Conservation (phyloP, 1,140 invertebrate genomes). For the Nasonia giraulti region DNA sequence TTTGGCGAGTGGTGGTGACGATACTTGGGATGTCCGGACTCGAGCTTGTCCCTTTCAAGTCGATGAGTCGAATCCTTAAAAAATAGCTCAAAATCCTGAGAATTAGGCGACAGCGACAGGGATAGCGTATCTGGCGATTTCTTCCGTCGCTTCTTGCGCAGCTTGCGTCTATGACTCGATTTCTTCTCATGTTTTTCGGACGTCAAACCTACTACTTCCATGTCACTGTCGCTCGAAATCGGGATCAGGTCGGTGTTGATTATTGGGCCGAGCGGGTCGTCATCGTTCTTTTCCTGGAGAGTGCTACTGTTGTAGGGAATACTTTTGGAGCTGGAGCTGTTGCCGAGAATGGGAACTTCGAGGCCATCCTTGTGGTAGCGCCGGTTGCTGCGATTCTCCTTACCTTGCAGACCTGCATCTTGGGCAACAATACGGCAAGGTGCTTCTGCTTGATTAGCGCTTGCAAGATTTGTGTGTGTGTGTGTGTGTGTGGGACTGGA, state of each 20-base stretch:
- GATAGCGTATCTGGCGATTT: constrained; percentile 23
- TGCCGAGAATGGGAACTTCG: background rate
- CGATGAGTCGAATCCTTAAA: constrained; percentile 40
- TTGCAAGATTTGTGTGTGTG: background rate
- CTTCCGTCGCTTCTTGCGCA: constrained; percentile 37
- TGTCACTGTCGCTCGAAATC: constrained; percentile 72
- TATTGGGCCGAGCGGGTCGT: background rate
- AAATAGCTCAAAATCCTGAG: background rate
- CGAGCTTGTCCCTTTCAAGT: constrained; percentile 13
- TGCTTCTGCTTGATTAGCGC: constrained; percentile 61
- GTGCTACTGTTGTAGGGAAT: constrained; percentile 56
- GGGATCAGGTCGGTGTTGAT: constrained; percentile 61
- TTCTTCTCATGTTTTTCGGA: constrained; percentile 60
- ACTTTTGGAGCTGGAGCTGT: background rate
- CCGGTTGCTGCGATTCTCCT: constrained; percentile 66
- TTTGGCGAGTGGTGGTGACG: constrained; percentile 15
- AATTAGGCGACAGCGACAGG: constrained; percentile 25
- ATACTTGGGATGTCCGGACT: constrained; percentile 6
- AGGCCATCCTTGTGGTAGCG: constrained; percentile 57
- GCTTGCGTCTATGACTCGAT: constrained; percentile 5
- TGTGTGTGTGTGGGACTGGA: background rate
- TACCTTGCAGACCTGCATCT: constrained; percentile 69
- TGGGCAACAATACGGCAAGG: constrained; percentile 62
- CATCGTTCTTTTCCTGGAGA: constrained; percentile 67
- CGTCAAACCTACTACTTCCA: constrained; percentile 67